Evolutionary conservation across 1,140 invertebrate genomes (phyloP).

Genomic region (Bombus balteatus): DNA sequence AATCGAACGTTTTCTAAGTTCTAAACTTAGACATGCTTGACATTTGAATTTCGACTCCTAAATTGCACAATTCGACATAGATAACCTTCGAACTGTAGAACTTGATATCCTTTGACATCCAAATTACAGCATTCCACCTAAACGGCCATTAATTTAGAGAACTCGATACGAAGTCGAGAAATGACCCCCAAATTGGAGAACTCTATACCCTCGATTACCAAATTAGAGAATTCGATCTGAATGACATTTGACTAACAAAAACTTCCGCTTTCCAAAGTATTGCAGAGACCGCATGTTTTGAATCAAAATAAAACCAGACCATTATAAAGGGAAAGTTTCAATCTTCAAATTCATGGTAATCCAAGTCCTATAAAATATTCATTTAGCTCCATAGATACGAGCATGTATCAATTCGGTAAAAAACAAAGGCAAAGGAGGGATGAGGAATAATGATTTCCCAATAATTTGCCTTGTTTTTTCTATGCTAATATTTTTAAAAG

Average conservation of each 20-base stretch:
- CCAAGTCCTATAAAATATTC: not conserved
- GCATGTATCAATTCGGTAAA: too few relatives aligned
- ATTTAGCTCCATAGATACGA: not conserved
- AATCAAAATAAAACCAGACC: not conserved
- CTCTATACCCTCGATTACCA: not conserved
- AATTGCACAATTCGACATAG: not conserved
- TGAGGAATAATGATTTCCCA: too few relatives aligned
- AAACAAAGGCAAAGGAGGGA: too few relatives aligned
- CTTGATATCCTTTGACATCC: not conserved
- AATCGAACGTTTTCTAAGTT: not conserved
- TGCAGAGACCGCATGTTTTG: not conserved
- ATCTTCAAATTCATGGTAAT: not conserved
- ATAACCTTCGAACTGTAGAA: not conserved
- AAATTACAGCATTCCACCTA: not conserved
- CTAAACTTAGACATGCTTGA: not conserved
- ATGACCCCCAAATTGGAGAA: not conserved
- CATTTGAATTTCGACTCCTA: not conserved
- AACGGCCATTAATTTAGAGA: not conserved
- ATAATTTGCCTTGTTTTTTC: too few relatives aligned
- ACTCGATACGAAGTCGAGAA: not conserved
- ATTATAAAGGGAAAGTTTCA: not conserved
- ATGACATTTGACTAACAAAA: not conserved
- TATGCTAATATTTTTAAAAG: too few relatives aligned
- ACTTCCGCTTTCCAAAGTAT: not conserved
- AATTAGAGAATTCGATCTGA: not conserved